Base-by-base conservation (phyloP, 2,888 invertebrate species). In the Sclerodermus sp. region DNA sequence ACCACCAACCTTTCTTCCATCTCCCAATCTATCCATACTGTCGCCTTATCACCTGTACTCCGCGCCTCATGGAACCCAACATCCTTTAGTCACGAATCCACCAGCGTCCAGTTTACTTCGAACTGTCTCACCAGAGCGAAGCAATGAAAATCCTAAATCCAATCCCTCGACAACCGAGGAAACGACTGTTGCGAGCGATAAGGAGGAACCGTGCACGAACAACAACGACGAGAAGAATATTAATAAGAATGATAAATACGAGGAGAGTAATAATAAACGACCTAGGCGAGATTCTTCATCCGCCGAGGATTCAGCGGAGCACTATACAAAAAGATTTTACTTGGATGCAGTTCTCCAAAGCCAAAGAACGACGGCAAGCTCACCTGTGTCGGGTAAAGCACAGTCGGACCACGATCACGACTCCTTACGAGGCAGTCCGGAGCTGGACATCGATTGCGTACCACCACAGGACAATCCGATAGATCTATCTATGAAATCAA, bases 271-370 rank as follows among this genome's bases (percentile, higher is more conserved):
- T n/a, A 17, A 60, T 14, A 46, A 46, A 13, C 51, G 40, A 6
- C 14, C 53, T 40, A 54, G 53, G 32, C 51, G 50, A 9, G 53
- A 40, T 34, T 31, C 43, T 1, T 49, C 64, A 8, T 45, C 58
- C 2, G 18, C 16, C 32, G 9, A 23, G 6, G 54, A 62, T 3
- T 14, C 83, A 51, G 82, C 82, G 0, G 88, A 88, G 60, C 83
- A 85, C 14, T 79, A 83, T 53, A 86, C 86, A 12, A 90, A 90
- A 68, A 80, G 89, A 49, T 87, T 88, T 75, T 89, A 88, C 70
- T 77, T 90, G 53, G 90, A 90, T 65, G 89, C 88, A 12, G 86
- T 90, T 39, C 73, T 90, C 42, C 87, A 90, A 67, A 87, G 87
- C 23, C 89, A 90, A 73, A 80, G 86, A 52, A 79, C 84, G 1